These are phyloP conservation scores for Diuraphis noxia DNA, from an alignment of 1,140 invertebrate species.

Conservation along the genomic window DNA sequence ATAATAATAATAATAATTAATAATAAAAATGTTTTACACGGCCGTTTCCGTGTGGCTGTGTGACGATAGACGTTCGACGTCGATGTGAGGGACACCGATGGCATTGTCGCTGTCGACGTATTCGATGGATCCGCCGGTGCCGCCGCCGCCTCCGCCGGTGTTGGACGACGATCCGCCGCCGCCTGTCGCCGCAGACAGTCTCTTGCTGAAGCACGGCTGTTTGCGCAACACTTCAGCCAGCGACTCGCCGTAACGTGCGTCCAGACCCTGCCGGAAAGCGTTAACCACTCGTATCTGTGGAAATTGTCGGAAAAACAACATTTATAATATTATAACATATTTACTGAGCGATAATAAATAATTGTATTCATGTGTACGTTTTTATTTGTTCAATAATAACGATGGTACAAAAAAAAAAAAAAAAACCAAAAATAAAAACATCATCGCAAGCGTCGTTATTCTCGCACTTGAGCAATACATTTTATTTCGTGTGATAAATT, in stretches of 20 bases:
- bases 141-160: neutral
- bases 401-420: neutral
- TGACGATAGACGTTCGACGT: constrained; percentile 85
- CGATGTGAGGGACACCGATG: constrained; percentile 75
- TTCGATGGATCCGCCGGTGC: constrained; percentile 72
- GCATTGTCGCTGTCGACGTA: constrained; percentile 81
- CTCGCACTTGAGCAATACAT: neutral
- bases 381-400: neutral
- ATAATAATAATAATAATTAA: neutral
- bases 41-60: constrained; percentile 92
- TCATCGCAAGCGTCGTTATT: neutral
- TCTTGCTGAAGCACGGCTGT: constrained; percentile 85
- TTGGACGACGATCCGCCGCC: neutral
- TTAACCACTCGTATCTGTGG: constrained; percentile 73
- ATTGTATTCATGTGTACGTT: neutral
- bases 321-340: neutral
- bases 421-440: neutral
- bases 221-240: constrained; percentile 87
- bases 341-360: neutral
- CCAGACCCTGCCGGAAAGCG: constrained; percentile 84
- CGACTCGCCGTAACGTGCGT: constrained; percentile 89
- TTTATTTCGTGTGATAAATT: neutral
- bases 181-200: constrained; percentile 79
- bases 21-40: constrained; percentile 64
- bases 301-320: constrained; percentile 9